Evolutionary conservation across 2,113 vertebrate species (phyloP), one percentile per base, ranked within the genome.

Genomic region (Mola mola): DNA sequence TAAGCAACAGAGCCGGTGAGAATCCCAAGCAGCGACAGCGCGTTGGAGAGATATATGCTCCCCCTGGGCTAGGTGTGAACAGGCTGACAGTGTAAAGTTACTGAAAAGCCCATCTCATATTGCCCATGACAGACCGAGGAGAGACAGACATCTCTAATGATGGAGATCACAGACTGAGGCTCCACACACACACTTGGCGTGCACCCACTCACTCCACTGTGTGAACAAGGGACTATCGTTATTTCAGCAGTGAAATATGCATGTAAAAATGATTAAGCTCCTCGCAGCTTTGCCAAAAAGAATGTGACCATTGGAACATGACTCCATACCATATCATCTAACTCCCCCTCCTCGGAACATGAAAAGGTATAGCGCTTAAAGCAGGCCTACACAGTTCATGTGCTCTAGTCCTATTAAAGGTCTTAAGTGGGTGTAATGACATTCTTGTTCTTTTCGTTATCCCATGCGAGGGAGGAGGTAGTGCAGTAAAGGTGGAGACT

Each of bases 141-240:
- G 75, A 88, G 88, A 86, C 85, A 80, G 86, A 84, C 72, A 78
- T 72, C 55, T 78, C 71, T 87, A 88, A 89, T 85, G 81, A 90
- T 87, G 78, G 79, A 49, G 84, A 85, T 82, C 74, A 80, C 72
- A 83, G 79, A 60, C 66, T 41, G 52, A 70, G 71, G 50, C 57
- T 40, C 22, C 74, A 67, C 38, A 48, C 62, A 66, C 55, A 28
- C 20, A 33, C 16, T 25, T 11, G 8, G 4, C 15, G 9, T 22
- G n/a, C 63, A 73, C 51, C 46, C 20, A 65, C 69, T 53, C 49
- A 42, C 78, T 55, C 33, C 24, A 17, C 57, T 66, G 66, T 66
- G 59, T 74, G 74, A 86, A 85, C 80, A 74, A 64, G 78, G 55
- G 16, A 73, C 72, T 68, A 82, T 82, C 83, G 73, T 58, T 60